Evolutionary conservation across 2,113 vertebrate genomes (phyloP), one percentile per base, ranked within the genome.

Genomic region (Malurus melanocephalus): DNA sequence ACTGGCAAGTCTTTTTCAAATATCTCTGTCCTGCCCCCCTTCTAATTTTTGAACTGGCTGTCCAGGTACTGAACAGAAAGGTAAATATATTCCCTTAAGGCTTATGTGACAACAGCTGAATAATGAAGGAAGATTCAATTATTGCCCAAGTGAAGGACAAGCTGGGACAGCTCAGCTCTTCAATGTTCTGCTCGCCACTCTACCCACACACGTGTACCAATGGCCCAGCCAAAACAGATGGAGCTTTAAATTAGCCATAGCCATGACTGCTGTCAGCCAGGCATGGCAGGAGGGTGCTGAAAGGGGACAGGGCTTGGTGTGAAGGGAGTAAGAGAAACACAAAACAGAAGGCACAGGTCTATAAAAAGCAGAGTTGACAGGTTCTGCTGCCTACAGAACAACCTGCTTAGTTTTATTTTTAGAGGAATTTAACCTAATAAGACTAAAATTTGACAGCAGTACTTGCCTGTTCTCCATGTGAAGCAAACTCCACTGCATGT

Each of bases 371-470:
- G 20, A 48, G 75, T 15, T 89, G 85, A 59, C 73, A 78, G 73
- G 72, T 88, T 88, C 80, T 92, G 59, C 88, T 80, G 88, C 90
- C 92, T 61, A 77, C 43, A 0, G 66, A 84, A 60, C 62, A 60
- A 81, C 87, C 87, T 91, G 93, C 5, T 85, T 16, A 1, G 8
- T 65, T 93, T 90, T 81, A 62, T 71, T 92, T 90, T 93, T 82
- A 76, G 80, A 51, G 38, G 35, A 60, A 77, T 71, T 90, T 77
- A 73, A 87, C 72, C 73, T 66, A 92, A 53, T 67, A 71, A 82
- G 45, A 24, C 35, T 68, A 5, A 55, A 53, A 38, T 60, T 71
- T 77, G 76, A 52, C 75, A 82, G 55, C 1, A 1, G 9, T 17
- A 56, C 52, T 49, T 55, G 78, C 51, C 61, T 51, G 1, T 43